Percentiles rank a stretch among this genome's conserved stretches.
phyloP scores from a whole-genome alignment of 1,140 invertebrate species.

The Carposina sasakii region DNA sequence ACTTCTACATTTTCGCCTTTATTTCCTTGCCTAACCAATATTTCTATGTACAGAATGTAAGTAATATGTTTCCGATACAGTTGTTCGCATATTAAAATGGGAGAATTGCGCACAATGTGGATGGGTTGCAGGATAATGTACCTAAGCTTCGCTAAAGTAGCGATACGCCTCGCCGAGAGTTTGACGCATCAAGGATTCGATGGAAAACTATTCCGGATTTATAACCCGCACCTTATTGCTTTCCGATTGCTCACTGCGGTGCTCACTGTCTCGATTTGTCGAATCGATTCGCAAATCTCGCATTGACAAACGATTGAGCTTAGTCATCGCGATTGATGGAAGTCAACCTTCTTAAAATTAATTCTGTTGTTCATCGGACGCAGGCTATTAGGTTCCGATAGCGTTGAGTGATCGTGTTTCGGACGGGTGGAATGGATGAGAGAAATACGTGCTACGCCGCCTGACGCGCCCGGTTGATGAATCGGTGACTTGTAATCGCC shows the following conservation, averaged over 20 bases:
- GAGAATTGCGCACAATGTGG: too few relatives aligned
- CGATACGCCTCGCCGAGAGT: conserved; percentile 12
- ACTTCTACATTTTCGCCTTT: too few relatives aligned
- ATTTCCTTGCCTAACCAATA: too few relatives aligned
- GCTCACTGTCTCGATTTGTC: conserved; percentile 15
- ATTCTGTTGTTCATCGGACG: conserved; percentile 45
- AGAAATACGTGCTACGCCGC: conserved; percentile 48
- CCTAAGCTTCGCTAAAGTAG: conserved; percentile 19
- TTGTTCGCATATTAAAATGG: too few relatives aligned
- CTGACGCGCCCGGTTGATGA: conserved; percentile 43
- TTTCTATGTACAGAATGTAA: too few relatives aligned
- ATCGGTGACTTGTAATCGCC: conserved; percentile 60
- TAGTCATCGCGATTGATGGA: conserved; percentile 16
- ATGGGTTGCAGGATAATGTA: too few relatives aligned
- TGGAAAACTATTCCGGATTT: conserved; percentile 32
- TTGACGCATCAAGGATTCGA: conserved; percentile 23
- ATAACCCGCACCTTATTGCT: conserved; percentile 29
- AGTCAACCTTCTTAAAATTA: conserved; percentile 30
- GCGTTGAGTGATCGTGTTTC: conserved; percentile 55
- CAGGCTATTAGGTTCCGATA: conserved; percentile 40
- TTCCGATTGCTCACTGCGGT: conserved; percentile 34
- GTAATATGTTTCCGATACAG: too few relatives aligned
- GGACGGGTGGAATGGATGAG: conserved; percentile 53
- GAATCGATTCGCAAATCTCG: too few relatives aligned
- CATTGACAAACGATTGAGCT: conserved; percentile 11